Conservation (phyloP, 1,140 invertebrate genomes). For the Diachasmimorpha longicaudata region DNA sequence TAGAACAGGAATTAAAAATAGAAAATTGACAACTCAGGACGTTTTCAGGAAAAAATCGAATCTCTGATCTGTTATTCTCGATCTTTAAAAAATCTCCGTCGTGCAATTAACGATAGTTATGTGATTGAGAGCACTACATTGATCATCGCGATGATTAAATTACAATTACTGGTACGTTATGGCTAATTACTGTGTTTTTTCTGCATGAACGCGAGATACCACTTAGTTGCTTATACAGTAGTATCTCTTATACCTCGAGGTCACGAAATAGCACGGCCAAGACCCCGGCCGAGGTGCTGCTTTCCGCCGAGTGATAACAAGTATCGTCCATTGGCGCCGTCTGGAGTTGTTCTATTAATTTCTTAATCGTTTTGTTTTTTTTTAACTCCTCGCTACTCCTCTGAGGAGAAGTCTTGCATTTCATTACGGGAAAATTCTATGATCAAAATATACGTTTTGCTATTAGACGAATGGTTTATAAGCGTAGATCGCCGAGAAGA, state of each 20-base stretch:
- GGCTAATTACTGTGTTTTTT: neutral
- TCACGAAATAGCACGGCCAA: neutral
- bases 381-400: neutral
- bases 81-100: neutral
- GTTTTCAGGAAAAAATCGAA: no score
- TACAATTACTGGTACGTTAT: neutral
- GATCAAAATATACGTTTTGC: neutral
- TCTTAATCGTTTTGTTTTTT: slow-evolving; percentile 13
- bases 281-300: neutral
- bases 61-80: no score
- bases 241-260: neutral
- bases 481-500: neutral
- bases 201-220: neutral
- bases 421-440: neutral
- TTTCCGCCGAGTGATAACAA: slow-evolving; percentile 10
- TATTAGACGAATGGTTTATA: neutral
- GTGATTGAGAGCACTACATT: neutral
- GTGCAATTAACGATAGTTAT: neutral
- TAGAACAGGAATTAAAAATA: no score
- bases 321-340: slow-evolving; percentile 23
- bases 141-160: neutral
- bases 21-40: no score
- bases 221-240: neutral
- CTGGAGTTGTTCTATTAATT: slow-evolving; percentile 22
- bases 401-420: neutral